Evolutionary conservation across 1,140 invertebrate genomes (phyloP).

Genomic region (Bactericera cockerelli): DNA sequence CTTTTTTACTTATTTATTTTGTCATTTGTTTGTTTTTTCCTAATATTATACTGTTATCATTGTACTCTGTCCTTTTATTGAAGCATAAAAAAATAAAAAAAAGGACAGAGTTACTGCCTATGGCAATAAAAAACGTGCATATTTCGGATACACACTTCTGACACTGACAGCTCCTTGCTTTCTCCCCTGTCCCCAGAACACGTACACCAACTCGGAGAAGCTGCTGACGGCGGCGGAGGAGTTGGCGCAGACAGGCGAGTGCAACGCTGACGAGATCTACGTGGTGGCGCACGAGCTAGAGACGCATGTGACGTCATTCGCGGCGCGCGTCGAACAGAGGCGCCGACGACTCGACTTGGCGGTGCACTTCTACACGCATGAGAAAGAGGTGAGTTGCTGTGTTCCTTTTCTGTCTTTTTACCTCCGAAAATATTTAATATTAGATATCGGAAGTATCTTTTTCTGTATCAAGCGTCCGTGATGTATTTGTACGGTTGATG

Average conservation of each 20-base stretch:
- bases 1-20: no score
- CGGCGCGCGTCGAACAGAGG: slow-evolving; percentile 84
- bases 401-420: no score
- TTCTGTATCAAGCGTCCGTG: background rate
- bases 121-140: no score
- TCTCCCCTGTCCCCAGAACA: slow-evolving; percentile 68
- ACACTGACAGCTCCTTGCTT: no score
- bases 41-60: no score
- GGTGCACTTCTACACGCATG: slow-evolving; percentile 89
- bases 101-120: no score
- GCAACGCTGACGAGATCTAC: slow-evolving; percentile 87
- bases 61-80: no score
- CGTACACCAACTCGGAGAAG: slow-evolving; percentile 97
- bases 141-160: no score
- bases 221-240: slow-evolving; percentile 88
- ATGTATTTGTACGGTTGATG: no score
- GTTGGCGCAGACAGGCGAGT: slow-evolving; percentile 87
- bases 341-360: slow-evolving; percentile 77
- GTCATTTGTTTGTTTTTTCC: no score
- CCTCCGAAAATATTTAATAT: background rate
- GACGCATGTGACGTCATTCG: slow-evolving; percentile 79
- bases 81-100: no score
- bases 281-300: slow-evolving; percentile 84
- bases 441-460: no score
- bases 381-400: slow-evolving; percentile 79